These are phyloP conservation scores for Euglossa dilemma DNA, from an alignment of 1,140 invertebrate genomes.

Conservation along the genomic window DNA sequence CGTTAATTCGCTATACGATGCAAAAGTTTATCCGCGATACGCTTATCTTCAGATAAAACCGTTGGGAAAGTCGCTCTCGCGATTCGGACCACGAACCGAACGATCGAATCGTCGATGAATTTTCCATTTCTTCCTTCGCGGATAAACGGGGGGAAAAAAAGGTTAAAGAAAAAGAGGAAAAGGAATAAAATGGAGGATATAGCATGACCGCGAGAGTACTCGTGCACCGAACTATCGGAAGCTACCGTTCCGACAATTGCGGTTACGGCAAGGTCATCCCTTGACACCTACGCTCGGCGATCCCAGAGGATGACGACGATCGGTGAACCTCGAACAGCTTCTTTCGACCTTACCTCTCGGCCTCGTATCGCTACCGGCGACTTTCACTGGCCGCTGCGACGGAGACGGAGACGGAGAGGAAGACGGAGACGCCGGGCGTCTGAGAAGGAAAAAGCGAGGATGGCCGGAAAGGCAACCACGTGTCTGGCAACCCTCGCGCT, in stretches of 20 bases:
- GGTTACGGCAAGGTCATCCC: conserved; percentile 29
- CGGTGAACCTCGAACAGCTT: background rate
- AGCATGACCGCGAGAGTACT: background rate
- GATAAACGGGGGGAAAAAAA: too few relatives aligned
- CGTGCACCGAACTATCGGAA: background rate
- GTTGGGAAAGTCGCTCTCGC: background rate
- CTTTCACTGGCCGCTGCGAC: background rate
- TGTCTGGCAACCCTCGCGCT: conserved; percentile 65
- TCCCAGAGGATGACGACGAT: background rate
- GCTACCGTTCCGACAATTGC: background rate
- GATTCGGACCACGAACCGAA: background rate
- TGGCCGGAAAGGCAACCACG: conserved; percentile 62
- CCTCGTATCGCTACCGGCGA: background rate
- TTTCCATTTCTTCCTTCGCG: background rate
- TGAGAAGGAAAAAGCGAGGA: background rate
- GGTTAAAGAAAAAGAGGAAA: too few relatives aligned
- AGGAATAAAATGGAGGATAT: too few relatives aligned
- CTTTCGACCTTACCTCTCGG: background rate
- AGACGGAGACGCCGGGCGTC: too few relatives aligned
- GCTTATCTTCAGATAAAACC: background rate
- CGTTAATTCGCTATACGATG: background rate
- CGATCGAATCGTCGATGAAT: background rate
- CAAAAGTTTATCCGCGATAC: background rate
- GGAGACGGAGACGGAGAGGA: too few relatives aligned
- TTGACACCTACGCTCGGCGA: conserved; percentile 8